Conservation (phyloP, 2,113 vertebrate genomes). For the Cynoglossus semilaevis region DNA sequence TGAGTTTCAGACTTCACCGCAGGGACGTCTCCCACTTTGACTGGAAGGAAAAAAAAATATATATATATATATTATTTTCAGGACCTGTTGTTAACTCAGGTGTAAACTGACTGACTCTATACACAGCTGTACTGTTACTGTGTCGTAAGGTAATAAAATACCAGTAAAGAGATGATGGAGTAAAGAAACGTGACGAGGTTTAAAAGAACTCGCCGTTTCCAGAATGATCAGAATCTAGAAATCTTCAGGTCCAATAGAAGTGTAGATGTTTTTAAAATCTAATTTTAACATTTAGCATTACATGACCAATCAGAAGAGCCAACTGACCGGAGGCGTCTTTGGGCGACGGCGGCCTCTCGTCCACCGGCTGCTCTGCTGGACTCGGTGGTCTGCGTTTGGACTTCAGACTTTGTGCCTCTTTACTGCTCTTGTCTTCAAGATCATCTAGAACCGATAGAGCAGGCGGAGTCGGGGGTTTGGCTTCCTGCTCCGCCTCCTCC, state of each 20-base stretch:
- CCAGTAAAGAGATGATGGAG: too few species aligned
- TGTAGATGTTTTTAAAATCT: too few species aligned
- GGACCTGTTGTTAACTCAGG: too few species aligned
- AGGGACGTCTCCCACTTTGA: conserved; percentile 63
- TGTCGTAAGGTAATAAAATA: too few species aligned
- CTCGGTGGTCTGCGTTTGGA: conserved; percentile 45
- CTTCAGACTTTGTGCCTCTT: conserved; percentile 41
- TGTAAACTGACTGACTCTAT: too few species aligned
- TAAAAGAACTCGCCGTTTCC: too few species aligned
- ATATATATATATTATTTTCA: background rate
- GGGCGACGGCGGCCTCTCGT: conserved; percentile 56
- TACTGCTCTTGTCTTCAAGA: conserved; percentile 33
- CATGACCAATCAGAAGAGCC: too few species aligned
- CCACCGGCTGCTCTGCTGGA: conserved; percentile 38
- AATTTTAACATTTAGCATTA: too few species aligned
- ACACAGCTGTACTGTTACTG: too few species aligned
- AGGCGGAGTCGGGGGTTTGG: conserved; percentile 51
- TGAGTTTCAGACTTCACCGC: conserved; percentile 66
- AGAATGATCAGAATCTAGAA: too few species aligned
- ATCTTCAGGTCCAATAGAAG: too few species aligned
- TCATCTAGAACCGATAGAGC: conserved; percentile 23
- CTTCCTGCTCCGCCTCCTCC: conserved; percentile 41
- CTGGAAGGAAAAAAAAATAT: conserved; percentile 30
- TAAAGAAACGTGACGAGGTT: too few species aligned
- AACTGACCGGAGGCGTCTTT: conserved; percentile 60